These are phyloP conservation scores for Pseudochaenichthys georgianus DNA, from an alignment of 2,797 vertebrate genomes.

Conservation along the genomic window DNA sequence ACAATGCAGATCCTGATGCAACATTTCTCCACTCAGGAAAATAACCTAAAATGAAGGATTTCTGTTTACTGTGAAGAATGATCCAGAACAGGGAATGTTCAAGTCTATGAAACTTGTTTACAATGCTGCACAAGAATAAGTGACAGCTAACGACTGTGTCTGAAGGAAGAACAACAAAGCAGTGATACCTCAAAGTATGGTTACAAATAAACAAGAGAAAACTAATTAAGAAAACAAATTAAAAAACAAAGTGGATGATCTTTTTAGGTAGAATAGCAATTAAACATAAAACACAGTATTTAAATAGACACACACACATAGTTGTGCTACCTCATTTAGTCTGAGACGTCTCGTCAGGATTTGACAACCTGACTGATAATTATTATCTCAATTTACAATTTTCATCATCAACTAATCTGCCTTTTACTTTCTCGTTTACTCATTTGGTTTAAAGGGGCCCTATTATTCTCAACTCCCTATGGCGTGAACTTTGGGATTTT, in stretches of 20 bases:
- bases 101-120: constrained; percentile 36
- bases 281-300: constrained; percentile 3
- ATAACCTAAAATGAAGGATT: constrained; percentile 22
- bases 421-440: too few species aligned
- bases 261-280: background rate
- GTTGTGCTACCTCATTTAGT: too few species aligned
- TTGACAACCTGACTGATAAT: too few species aligned
- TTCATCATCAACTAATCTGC: too few species aligned
- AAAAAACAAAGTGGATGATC: constrained; percentile 3
- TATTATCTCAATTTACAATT: too few species aligned
- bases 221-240: constrained; percentile 31
- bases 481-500: too few species aligned
- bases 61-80: constrained; percentile 32
- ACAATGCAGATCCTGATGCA: constrained; percentile 3
- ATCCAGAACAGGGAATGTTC: constrained; percentile 4
- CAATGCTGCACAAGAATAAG: constrained; percentile 17
- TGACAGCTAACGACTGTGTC: constrained; percentile 7
- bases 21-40: constrained; percentile 30
- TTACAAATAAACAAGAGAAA: constrained; percentile 16
- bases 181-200: constrained; percentile 27
- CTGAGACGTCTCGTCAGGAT: too few species aligned
- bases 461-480: too few species aligned
- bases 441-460: too few species aligned
- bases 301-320: background rate
- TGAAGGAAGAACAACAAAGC: constrained; percentile 12